Evolutionary conservation across 2,797 vertebrate species (phyloP).

Genomic region (Falco concolor): DNA sequence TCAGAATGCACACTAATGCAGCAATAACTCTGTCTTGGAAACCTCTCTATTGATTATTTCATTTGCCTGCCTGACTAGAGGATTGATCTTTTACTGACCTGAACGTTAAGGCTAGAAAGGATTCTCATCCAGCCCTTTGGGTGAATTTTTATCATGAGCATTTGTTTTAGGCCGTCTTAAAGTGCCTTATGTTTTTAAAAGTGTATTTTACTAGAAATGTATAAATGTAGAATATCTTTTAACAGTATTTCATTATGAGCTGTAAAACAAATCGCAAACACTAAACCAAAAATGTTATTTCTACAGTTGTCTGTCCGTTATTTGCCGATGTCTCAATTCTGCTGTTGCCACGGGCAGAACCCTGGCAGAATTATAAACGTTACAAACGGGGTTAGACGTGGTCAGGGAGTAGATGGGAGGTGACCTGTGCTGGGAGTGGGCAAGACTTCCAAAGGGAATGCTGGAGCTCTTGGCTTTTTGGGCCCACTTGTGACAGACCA

Average conservation of each 20-base stretch:
- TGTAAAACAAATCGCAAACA: constrained; percentile 58
- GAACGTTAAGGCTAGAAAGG: neutral
- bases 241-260: constrained; percentile 58
- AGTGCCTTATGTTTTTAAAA: constrained; percentile 67
- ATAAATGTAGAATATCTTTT: constrained; percentile 37
- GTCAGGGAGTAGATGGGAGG: neutral
- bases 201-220: constrained; percentile 54
- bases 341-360: neutral
- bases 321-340: neutral
- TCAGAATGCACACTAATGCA: constrained; percentile 16
- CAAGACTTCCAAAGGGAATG: neutral
- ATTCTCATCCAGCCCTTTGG: neutral
- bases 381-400: neutral
- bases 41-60: constrained; percentile 29
- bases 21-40: constrained; percentile 29
- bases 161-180: constrained; percentile 60
- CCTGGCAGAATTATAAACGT: neutral
- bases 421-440: neutral
- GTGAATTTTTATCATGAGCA: constrained; percentile 18
- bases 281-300: constrained; percentile 42
- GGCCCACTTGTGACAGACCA: neutral
- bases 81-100: constrained; percentile 31
- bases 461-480: neutral
- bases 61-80: constrained; percentile 18
- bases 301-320: neutral